Percentiles rank a stretch among this genome's conserved stretches.
Evolutionary conservation across 2,888 invertebrate species (phyloP).

Genomic region (Chouioia cunea): DNA sequence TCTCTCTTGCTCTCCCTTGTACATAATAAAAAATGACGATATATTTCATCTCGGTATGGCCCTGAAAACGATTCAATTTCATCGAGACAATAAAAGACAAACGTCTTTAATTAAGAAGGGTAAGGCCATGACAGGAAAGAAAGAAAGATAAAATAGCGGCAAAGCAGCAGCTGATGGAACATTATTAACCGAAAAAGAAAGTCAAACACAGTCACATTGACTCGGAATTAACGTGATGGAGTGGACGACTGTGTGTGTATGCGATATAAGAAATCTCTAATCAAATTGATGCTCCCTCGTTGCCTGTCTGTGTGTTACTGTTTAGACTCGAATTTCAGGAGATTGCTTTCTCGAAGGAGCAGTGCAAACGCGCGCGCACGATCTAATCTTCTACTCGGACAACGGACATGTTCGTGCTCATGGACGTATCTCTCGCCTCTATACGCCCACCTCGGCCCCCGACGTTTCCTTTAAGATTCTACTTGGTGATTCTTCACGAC

Average conservation of each 20-base stretch:
- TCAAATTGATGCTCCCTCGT: conserved; percentile 46
- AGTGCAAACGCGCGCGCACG: conserved; percentile 11
- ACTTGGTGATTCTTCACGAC: neutral
- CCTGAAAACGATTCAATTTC: conserved; percentile 12
- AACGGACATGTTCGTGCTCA: conserved; percentile 33
- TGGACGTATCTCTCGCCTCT: conserved; percentile 34
- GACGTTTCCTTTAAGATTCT: neutral
- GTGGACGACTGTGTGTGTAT: conserved; percentile 12
- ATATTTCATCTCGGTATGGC: neutral
- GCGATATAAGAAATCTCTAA: conserved; percentile 43
- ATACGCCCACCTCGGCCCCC: neutral
- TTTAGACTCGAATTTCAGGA: conserved; percentile 47
- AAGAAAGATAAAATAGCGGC: too few species aligned
- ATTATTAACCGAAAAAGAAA: conserved; percentile 20
- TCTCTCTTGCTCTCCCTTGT: too few species aligned
- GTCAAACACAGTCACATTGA: conserved; percentile 18
- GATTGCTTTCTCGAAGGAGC: conserved; percentile 40
- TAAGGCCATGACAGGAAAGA: too few species aligned
- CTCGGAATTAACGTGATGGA: conserved; percentile 41
- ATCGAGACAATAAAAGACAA: neutral
- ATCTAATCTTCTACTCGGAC: conserved; percentile 38
- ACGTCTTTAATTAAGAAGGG: too few species aligned
- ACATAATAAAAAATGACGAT: too few species aligned
- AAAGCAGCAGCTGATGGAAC: conserved; percentile 19
- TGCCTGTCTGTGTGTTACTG: conserved; percentile 18